phyloP scores from a whole-genome alignment of 2,113 vertebrate species.

The Megaceryle maxima region DNA sequence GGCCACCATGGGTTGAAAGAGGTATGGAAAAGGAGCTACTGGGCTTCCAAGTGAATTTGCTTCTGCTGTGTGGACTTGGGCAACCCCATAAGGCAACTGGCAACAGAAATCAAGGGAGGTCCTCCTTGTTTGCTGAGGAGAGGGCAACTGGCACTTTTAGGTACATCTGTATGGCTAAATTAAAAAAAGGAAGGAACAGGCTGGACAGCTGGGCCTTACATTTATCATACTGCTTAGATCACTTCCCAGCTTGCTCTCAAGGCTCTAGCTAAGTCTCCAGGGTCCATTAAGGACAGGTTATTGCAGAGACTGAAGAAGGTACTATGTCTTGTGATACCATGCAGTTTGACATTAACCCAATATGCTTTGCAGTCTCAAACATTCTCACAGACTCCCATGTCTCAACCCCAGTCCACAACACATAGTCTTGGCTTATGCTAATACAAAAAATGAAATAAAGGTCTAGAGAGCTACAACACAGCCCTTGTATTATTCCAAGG shows the following conservation, averaged over 20 bases:
- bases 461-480: neutral
- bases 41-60: neutral
- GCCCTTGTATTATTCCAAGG: neutral
- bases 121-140: neutral
- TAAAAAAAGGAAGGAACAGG: neutral
- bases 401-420: neutral
- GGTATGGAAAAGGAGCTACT: neutral
- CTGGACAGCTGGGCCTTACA: neutral
- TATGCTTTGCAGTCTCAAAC: neutral
- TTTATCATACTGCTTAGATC: neutral
- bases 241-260: neutral
- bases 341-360: neutral
- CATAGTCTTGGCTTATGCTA: rapidly evolving
- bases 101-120: neutral
- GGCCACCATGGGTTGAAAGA: neutral
- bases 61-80: neutral
- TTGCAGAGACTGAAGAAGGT: neutral
- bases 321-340: neutral
- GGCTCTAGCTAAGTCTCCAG: neutral
- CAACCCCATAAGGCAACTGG: neutral
- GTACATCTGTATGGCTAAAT: neutral
- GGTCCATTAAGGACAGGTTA: neutral
- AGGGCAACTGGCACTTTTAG: neutral
- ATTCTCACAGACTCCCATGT: neutral
- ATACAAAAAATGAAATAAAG: neutral